These are phyloP conservation scores for Cheilosia variabilis DNA, from an alignment of 2,888 invertebrate species.

Conservation along the genomic window DNA sequence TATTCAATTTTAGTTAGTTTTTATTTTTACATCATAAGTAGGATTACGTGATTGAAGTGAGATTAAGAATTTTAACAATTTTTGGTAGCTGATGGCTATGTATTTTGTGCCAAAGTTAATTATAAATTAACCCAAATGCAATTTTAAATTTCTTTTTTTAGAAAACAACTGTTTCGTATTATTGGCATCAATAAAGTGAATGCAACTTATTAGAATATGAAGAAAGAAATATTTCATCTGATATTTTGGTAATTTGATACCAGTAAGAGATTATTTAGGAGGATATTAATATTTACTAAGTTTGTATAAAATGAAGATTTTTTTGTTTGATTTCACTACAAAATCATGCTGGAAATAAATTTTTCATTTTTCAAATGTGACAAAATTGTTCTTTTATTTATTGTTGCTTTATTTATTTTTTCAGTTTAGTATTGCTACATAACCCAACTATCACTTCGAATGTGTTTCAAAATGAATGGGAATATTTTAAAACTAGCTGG, in stretches of 20 bases:
- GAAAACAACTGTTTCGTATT: neutral
- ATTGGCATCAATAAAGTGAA: neutral
- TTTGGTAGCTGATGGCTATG: constrained; percentile 33
- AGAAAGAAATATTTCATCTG: neutral
- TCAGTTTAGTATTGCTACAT: neutral
- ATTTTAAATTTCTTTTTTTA: constrained; percentile 17
- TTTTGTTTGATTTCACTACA: constrained; percentile 6
- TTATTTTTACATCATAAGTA: neutral
- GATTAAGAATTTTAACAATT: constrained; percentile 27
- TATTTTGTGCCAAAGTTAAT: constrained; percentile 73
- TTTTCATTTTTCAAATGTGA: constrained; percentile 27
- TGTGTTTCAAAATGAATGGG: no score
- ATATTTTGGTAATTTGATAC: constrained; percentile 38
- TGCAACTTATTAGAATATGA: neutral
- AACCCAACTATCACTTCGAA: no score
- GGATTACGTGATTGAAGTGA: constrained; percentile 14
- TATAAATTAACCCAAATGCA: constrained; percentile 56
- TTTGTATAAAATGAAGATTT: constrained; percentile 55
- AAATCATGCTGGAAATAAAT: constrained; percentile 31
- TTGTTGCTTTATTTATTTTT: neutral
- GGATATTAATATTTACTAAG: constrained; percentile 50
- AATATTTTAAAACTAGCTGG: no score
- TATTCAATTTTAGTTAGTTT: neutral
- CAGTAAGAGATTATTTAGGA: constrained; percentile 45
- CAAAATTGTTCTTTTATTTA: neutral